phyloP scores from a whole-genome alignment of 2,797 vertebrate species.

The Hippoglossus hippoglossus region DNA sequence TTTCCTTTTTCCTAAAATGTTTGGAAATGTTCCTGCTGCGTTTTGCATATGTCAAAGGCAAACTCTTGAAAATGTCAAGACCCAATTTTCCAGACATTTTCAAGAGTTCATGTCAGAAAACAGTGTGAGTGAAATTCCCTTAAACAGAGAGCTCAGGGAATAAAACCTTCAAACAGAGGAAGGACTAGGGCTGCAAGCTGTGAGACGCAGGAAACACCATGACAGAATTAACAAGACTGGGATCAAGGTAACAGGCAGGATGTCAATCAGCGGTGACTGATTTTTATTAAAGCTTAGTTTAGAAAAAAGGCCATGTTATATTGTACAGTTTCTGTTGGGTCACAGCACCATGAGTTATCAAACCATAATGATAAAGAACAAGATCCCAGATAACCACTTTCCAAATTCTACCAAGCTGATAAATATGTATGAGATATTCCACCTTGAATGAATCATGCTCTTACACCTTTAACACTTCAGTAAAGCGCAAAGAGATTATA shows the following conservation, averaged over 20 bases:
- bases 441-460: slow-evolving; percentile 46
- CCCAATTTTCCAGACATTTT: too few relatives aligned
- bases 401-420: slow-evolving; percentile 13
- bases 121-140: not conserved
- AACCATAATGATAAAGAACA: slow-evolving; percentile 8
- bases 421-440: slow-evolving; percentile 42
- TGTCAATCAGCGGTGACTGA: slow-evolving; percentile 33
- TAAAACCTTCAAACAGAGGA: slow-evolving; percentile 19
- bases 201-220: slow-evolving; percentile 14
- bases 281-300: not conserved
- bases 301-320: not conserved
- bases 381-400: not conserved
- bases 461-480: slow-evolving; percentile 23
- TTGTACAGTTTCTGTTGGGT: not conserved
- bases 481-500: slow-evolving; percentile 22
- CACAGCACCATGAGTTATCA: not conserved
- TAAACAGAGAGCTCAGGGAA: slow-evolving; percentile 17
- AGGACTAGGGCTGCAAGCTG: slow-evolving; percentile 9
- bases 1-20: too few relatives aligned
- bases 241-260: slow-evolving; percentile 7
- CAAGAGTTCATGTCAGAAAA: too few relatives aligned
- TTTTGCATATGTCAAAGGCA: too few relatives aligned
- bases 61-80: too few relatives aligned
- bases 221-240: slow-evolving; percentile 29
- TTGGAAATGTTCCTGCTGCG: too few relatives aligned